phyloP scores from a whole-genome alignment of 2,797 vertebrate species.

The Cryptoprocta ferox region DNA sequence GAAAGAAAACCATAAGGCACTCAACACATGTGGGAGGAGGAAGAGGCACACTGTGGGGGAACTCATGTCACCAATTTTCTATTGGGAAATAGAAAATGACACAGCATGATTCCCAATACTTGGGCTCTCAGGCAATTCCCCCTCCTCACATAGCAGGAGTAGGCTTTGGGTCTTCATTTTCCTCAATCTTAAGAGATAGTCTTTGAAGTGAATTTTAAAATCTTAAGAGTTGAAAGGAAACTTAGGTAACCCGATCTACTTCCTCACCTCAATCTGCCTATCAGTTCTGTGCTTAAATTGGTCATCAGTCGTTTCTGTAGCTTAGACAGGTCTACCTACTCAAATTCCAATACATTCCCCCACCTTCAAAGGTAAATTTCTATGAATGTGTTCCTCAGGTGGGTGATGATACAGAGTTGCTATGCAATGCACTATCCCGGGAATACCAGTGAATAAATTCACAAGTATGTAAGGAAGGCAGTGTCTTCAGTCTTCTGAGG shows the following conservation, averaged over 20 bases:
- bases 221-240: not conserved
- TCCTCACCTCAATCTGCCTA: not conserved
- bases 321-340: not conserved
- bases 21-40: not conserved
- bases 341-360: not conserved
- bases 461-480: not conserved
- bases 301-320: not conserved
- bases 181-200: not conserved
- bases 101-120: rapidly evolving
- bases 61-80: not conserved
- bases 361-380: not conserved
- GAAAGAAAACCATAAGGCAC: not conserved
- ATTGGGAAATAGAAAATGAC: not conserved
- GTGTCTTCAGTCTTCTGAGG: not conserved
- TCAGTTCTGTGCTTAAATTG: not conserved
- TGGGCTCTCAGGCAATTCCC: rapidly evolving
- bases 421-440: not conserved
- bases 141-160: not conserved
- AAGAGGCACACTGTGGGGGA: no score
- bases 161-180: no score
- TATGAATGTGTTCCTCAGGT: not conserved
- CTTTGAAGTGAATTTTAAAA: not conserved
- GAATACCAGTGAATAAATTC: not conserved
- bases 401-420: not conserved
- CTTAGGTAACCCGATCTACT: not conserved